Base-by-base conservation (phyloP, 2,113 vertebrate genomes). In the Marmota monax region DNA sequence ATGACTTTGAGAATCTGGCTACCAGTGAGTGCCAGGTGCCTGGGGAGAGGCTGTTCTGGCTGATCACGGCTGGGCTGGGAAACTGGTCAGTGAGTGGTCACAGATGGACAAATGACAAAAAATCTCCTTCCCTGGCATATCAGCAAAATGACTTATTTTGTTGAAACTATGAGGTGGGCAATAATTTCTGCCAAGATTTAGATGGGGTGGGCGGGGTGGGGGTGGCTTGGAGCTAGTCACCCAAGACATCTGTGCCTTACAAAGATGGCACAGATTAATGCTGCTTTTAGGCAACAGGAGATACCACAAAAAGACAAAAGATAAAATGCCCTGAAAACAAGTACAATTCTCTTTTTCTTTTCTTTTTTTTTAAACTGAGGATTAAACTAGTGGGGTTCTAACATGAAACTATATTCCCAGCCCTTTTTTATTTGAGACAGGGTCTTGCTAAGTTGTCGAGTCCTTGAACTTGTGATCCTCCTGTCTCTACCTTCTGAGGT, bases 101-200 rank as follows among this genome's bases (percentile, higher is more conserved):
- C 86, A 76, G 56, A 74, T 1, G n/a, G 48, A 39, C 37, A 77
- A 80, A 45, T 58, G 74, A 79, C 42, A 51, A 39, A 74, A 91
- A 32, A 25, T 72, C 27, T 77, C 67, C 77, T 65, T 65, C 83
- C 69, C 56, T 37, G 58, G 56, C 9, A 0, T 25, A 51, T 58
- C 8, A 4, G 88, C 39, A 77, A 73, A 16, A 87, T 45, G 48
- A 48, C 29, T 83, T 58, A 42, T 87, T 92, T 80, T 79, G 89
- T 37, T 56, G 69, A 92, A 78, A 42, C 13, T 58, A 27, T 16
- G 56, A 92, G 42, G 63, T 67, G 56, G 45, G 5, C 39, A 56
- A 69, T 94, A 88, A 85, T 80, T 94, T 83, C 76, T 79, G 45
- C 63, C 65, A 79, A 82, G 88, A 84, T 83, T 92, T 86, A 84